Conservation (phyloP, 2,797 vertebrate genomes). For the Artibeus jamaicensis region DNA sequence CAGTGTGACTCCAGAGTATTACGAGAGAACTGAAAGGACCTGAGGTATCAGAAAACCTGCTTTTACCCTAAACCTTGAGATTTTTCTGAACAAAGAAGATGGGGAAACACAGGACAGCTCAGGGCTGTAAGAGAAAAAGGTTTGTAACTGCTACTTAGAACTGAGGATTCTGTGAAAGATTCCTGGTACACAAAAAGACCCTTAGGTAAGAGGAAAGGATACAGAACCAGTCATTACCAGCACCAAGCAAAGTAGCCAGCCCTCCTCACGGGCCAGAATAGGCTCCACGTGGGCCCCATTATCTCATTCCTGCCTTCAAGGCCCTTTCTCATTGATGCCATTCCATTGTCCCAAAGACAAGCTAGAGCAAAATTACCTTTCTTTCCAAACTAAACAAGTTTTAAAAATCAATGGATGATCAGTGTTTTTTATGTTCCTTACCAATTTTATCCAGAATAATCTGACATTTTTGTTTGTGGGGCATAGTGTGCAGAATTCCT, state of each 20-base stretch:
- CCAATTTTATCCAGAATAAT: background rate
- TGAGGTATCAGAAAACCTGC: background rate
- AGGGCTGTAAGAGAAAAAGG: background rate
- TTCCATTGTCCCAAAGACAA: background rate
- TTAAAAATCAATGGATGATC: background rate
- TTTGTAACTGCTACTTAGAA: background rate
- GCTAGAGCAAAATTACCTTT: background rate
- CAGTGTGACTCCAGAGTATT: background rate
- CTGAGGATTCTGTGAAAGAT: background rate
- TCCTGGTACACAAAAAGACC: background rate
- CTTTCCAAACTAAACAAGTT: background rate
- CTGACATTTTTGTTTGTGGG: background rate
- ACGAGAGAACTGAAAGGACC: background rate
- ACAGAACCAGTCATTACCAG: background rate
- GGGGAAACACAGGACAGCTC: background rate
- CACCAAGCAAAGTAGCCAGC: background rate
- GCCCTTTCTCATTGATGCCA: background rate
- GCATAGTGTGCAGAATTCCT: background rate
- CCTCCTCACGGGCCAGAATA: no score
- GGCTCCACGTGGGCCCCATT: background rate
- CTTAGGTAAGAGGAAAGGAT: background rate
- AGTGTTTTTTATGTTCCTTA: background rate
- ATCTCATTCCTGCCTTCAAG: background rate
- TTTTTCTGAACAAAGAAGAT: constrained; percentile 7
- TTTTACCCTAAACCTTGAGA: background rate